Base-by-base conservation (phyloP, 2,113 vertebrate genomes). In the Tapirus terrestris region DNA sequence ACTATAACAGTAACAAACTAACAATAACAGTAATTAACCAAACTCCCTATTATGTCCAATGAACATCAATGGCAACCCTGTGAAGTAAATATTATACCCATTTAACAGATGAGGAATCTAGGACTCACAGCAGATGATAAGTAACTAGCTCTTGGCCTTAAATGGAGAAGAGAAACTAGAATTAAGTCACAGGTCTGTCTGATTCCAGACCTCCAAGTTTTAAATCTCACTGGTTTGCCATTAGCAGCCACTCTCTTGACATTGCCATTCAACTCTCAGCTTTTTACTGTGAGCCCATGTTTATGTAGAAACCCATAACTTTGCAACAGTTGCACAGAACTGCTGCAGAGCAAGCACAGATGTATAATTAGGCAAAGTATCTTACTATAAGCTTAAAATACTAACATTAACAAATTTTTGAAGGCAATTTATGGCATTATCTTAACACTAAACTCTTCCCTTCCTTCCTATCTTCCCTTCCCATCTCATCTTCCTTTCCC, bases 11-110 rank as follows among this genome's bases (percentile, higher is more conserved):
- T 68, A 39, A 39, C 39, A 89, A 91, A 48, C 20, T 61, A 89
- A 75, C n/a, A 91, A 91, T 51, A 96, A 89, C 75, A 95, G 39
- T 87, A 95, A 92, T 83, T 90, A 96, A 83, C n/a, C 63, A 70
- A 91, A 91, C 18, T 81, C 23, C 33, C 45, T 79, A 33, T 88
- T 81, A 76, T 36, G 45, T 60, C 39, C 60, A 63, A 11, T 92
- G 45, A 90, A 36, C 36, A 65, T 60, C 51, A 79, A n/a, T 51
- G 83, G 53, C 58, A 72, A 80, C 70, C 39, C 51, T 36, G 29
- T 58, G 31, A 95, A 58, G 81, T 87, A 80, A 92, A 65, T 87
- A 84, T 61, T 80, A 58, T 8, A 53, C 81, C 23, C 4, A 6
- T 76, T 84, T 83, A 51, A 72, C 63, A 83, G n/a, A 33, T 63